phyloP scores from a whole-genome alignment of 2,113 vertebrate species.

The Gulo gulo region DNA sequence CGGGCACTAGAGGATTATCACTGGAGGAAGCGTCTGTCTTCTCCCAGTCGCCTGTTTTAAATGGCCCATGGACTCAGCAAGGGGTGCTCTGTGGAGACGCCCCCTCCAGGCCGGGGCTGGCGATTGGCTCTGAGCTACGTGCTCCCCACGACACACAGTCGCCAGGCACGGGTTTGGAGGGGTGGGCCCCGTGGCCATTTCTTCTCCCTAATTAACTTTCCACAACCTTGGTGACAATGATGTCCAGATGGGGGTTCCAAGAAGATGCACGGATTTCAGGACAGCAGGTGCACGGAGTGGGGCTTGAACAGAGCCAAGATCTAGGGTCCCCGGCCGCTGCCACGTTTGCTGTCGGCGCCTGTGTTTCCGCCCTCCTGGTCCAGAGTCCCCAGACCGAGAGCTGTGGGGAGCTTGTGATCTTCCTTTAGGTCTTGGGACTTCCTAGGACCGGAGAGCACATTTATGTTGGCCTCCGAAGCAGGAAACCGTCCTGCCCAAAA shows the following conservation, averaged over 20 bases:
- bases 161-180: neutral
- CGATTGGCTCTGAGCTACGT: neutral
- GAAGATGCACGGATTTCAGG: neutral
- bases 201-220: neutral
- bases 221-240: neutral
- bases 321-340: rapidly evolving
- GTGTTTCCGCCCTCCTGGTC: neutral
- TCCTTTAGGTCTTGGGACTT: neutral
- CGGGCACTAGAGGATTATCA: neutral
- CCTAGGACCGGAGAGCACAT: neutral
- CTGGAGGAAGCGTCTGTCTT: neutral
- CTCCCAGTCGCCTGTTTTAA: neutral
- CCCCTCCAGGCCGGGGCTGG: neutral
- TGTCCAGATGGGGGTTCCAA: neutral
- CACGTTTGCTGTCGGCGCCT: neutral
- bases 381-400: neutral
- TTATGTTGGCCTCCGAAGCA: neutral
- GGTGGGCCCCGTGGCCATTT: neutral
- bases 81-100: neutral
- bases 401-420: neutral
- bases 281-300: neutral
- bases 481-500: neutral
- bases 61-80: neutral
- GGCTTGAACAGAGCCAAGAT: neutral
- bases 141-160: neutral